Evolutionary conservation across 1,140 invertebrate species (phyloP).

Genomic region (Ditylenchus dipsaci): DNA sequence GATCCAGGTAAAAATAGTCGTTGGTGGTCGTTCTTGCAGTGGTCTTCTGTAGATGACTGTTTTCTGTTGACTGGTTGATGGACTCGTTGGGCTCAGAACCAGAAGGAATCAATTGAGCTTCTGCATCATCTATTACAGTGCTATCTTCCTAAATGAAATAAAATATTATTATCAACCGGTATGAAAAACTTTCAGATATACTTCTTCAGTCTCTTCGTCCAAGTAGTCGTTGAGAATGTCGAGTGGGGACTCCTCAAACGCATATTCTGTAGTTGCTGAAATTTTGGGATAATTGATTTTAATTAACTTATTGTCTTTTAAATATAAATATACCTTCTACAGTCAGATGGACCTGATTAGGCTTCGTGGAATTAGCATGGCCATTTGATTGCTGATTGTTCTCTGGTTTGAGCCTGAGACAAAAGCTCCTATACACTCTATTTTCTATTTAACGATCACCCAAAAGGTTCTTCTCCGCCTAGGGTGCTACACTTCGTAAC

Average conservation of each 20-base stretch:
- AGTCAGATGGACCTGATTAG: background rate
- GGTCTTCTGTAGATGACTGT: background rate
- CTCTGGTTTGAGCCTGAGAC: background rate
- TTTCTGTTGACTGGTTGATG: background rate
- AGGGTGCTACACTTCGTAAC: too few relatives aligned
- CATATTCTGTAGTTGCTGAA: background rate
- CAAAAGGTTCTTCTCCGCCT: too few relatives aligned
- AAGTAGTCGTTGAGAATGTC: constrained; percentile 12
- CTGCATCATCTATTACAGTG: background rate
- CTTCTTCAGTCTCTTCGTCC: constrained; percentile 22
- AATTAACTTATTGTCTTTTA: background rate
- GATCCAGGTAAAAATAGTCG: too few relatives aligned
- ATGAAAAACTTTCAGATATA: background rate
- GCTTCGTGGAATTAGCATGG: too few relatives aligned
- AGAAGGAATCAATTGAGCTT: background rate
- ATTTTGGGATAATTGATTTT: background rate
- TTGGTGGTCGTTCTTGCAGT: background rate
- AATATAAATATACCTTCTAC: background rate
- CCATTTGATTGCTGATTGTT: background rate
- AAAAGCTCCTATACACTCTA: too few relatives aligned
- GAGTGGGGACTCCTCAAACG: constrained; percentile 2
- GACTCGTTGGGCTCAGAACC: background rate
- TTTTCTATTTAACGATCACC: too few relatives aligned
- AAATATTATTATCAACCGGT: background rate
- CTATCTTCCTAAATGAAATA: background rate